Conservation (phyloP, 2,888 invertebrate genomes). For the Crepidodera aurea region DNA sequence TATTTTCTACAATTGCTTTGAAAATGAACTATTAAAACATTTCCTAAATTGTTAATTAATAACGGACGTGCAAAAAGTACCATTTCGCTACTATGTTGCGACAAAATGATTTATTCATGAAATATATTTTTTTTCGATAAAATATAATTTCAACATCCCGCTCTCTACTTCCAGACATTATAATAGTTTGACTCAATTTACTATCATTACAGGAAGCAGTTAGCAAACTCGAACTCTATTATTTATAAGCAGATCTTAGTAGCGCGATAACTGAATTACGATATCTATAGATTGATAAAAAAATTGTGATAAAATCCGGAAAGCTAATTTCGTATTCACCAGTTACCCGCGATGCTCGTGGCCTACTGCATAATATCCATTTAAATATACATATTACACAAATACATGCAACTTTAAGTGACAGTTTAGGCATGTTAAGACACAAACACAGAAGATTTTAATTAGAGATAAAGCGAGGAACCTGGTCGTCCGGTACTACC, state of each 20-base stretch:
- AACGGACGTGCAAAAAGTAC: no score
- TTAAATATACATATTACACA: slow-evolving; percentile 56
- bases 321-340: slow-evolving; percentile 47
- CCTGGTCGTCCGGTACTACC: slow-evolving; percentile 41
- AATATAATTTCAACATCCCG: neutral
- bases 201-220: slow-evolving; percentile 31
- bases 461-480: slow-evolving; percentile 54
- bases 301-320: slow-evolving; percentile 44
- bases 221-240: slow-evolving; percentile 28
- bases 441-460: slow-evolving; percentile 56
- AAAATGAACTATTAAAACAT: no score
- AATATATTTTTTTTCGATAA: neutral
- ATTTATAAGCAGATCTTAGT: slow-evolving; percentile 38
- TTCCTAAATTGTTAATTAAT: no score
- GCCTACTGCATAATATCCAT: slow-evolving; percentile 52
- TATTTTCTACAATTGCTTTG: no score
- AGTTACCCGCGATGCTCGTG: slow-evolving; percentile 48
- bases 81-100: no score
- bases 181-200: slow-evolving; percentile 19
- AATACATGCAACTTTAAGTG: slow-evolving; percentile 54
- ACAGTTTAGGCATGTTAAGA: slow-evolving; percentile 55
- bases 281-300: slow-evolving; percentile 44
- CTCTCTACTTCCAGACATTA: neutral
- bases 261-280: slow-evolving; percentile 40
- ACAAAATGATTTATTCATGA: slow-evolving; percentile 1